These are phyloP conservation scores for Epinephelus lanceolatus DNA, from an alignment of 2,113 vertebrate species.

Conservation along the genomic window DNA sequence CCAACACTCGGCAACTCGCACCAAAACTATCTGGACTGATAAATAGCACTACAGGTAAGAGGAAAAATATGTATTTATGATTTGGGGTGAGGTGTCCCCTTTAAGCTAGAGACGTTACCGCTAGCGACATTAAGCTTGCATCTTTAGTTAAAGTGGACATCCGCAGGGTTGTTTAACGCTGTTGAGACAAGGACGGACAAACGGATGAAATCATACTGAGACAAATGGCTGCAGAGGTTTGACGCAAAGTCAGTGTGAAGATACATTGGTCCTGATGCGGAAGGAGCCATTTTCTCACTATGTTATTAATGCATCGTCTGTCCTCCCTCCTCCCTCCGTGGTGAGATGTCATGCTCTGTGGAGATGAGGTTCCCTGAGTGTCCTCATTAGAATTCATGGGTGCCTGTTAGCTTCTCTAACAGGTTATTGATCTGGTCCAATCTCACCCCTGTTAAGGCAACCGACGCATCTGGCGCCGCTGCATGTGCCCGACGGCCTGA, in stretches of 20 bases:
- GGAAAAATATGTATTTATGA: too few relatives aligned
- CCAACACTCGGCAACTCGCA: too few relatives aligned
- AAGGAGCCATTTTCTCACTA: constrained; percentile 36
- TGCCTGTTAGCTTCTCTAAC: constrained; percentile 71
- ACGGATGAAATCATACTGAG: not conserved
- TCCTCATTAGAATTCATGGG: constrained; percentile 81
- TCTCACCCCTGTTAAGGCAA: constrained; percentile 63
- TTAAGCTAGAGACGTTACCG: not conserved
- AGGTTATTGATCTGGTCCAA: constrained; percentile 78
- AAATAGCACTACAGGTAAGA: too few relatives aligned
- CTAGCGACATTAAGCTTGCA: not conserved
- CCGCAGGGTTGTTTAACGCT: not conserved
- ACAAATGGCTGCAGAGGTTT: constrained; percentile 2
- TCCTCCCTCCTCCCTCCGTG: not conserved
- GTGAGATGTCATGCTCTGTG: constrained; percentile 47
- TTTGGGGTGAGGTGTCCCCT: too few relatives aligned
- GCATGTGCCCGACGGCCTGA: constrained; percentile 17
- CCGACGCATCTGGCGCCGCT: constrained; percentile 33
- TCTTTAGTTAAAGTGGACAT: not conserved
- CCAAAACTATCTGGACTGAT: too few relatives aligned
- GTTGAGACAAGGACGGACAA: not conserved
- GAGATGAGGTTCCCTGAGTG: constrained; percentile 43
- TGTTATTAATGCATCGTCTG: constrained; percentile 49
- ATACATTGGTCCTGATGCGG: not conserved
- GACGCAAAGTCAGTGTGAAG: constrained; percentile 25